Base-by-base conservation (phyloP, 2,797 vertebrate species). In the Lagodon rhomboides region DNA sequence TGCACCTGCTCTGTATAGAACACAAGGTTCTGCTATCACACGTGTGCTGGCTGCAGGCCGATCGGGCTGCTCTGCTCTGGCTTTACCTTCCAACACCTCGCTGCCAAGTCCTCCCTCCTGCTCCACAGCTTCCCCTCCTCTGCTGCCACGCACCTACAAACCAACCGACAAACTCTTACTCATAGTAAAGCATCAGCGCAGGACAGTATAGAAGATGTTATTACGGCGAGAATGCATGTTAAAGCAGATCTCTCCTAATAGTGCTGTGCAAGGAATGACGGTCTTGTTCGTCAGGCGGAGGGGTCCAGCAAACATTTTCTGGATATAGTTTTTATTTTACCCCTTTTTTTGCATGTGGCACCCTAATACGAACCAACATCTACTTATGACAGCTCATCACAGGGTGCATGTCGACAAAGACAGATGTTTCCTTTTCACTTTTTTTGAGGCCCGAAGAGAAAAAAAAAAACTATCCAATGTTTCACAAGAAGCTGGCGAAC, bases 1-100 rank as follows among this genome's bases (percentile, higher is more conserved):
- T 73, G 79, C 91, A 91, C 91, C 89, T 92, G 93, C 80, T 87
- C 89, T 67, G 75, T 64, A 63, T 65, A 79, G 87, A 85, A 89
- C 88, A 83, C 85, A 85, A 67, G 79, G 85, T 83, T 86, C 81
- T 83, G 78, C 86, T 75, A 77, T 89, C 87, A 85, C 91, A 86
- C 73, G 69, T 82, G 85, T 88, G 85, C 86, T 89, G 91, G 84
- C 88, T 76, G 83, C 76, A 34, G 23, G 84, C 91, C 90, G 74
- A 89, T 88, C 88, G 80, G 80, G 17, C 76, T 59, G 85, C 51
- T 73, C 89, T 59, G 85, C 82, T 77, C 77, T 69, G 85, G 83
- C 80, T 91, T 85, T 76, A 90, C 77, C 81, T 74, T 68, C 84
- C 80, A 79, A 50, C 85, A 68, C 68, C 72, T 64, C 41, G 49